Evolutionary conservation across 2,888 invertebrate species (phyloP).

Genomic region (Julus scandinavius): DNA sequence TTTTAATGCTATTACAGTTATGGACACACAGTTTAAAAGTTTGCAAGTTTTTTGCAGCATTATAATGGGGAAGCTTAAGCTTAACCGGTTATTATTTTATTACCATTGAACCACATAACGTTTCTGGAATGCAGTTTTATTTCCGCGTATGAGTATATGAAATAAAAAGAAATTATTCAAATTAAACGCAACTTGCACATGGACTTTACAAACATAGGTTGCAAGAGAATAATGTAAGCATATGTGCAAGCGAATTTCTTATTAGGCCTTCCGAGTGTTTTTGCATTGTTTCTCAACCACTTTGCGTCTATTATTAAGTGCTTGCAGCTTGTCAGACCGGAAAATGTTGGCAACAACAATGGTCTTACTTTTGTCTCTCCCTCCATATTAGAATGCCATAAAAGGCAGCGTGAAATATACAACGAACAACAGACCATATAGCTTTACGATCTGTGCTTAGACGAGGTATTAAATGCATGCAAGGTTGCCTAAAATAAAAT

Average conservation of each 20-base stretch:
- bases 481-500: slow-evolving; percentile 42
- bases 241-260: neutral
- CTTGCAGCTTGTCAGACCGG: slow-evolving; percentile 16
- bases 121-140: neutral
- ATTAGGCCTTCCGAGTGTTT: neutral
- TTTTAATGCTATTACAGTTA: no score
- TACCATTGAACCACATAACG: neutral
- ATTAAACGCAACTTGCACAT: neutral
- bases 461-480: slow-evolving; percentile 42
- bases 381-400: slow-evolving; percentile 29
- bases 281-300: slow-evolving; percentile 16
- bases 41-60: no score
- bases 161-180: neutral
- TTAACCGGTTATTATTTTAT: no score
- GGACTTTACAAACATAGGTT: neutral
- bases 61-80: no score
- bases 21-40: no score
- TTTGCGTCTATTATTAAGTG: slow-evolving; percentile 6
- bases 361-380: slow-evolving; percentile 22
- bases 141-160: neutral
- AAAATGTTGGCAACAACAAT: slow-evolving; percentile 24
- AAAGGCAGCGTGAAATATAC: slow-evolving; percentile 13
- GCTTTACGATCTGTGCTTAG: slow-evolving; percentile 35
- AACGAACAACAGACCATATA: neutral
- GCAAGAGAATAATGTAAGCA: neutral